These are phyloP conservation scores for Drosophila tropicalis DNA, from an alignment of 1,140 invertebrate genomes.

Conservation along the genomic window DNA sequence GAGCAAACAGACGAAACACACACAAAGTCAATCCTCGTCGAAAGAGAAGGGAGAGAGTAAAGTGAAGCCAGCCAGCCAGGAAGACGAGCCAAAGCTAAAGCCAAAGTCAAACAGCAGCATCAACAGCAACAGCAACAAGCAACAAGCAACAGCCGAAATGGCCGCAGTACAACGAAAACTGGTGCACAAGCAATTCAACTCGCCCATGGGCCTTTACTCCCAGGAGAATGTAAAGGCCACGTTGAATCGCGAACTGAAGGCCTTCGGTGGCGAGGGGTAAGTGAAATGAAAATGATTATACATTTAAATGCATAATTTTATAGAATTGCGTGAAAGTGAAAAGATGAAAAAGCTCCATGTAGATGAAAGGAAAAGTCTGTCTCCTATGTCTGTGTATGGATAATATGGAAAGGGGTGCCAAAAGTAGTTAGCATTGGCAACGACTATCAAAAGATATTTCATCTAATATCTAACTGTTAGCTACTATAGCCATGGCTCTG, in stretches of 20 bases:
- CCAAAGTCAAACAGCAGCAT: constrained; percentile 39
- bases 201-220: constrained; percentile 94
- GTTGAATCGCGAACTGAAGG: constrained; percentile 89
- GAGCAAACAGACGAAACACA: constrained; percentile 22
- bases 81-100: constrained; percentile 32
- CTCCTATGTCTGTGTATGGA: too few species aligned
- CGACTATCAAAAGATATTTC: not conserved
- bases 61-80: constrained; percentile 32
- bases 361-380: constrained; percentile 17
- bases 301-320: constrained; percentile 80
- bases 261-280: constrained; percentile 91
- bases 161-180: constrained; percentile 86
- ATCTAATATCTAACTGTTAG: too few species aligned
- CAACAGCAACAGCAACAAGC: constrained; percentile 23
- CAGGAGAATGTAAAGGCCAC: constrained; percentile 91
- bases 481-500: too few species aligned
- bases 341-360: constrained; percentile 48
- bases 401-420: constrained; percentile 3
- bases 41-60: constrained; percentile 18
- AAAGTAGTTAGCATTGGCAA: constrained; percentile 4
- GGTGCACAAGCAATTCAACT: constrained; percentile 95
- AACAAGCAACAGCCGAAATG: constrained; percentile 82
- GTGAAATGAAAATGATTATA: constrained; percentile 82
- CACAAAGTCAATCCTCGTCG: constrained; percentile 11
- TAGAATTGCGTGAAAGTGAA: constrained; percentile 47